A percentile compares a stretch with the other conserved stretches of the same genome.
Conservation (phyloP, 2,888 invertebrate genomes). For the Allygus modestus region DNA sequence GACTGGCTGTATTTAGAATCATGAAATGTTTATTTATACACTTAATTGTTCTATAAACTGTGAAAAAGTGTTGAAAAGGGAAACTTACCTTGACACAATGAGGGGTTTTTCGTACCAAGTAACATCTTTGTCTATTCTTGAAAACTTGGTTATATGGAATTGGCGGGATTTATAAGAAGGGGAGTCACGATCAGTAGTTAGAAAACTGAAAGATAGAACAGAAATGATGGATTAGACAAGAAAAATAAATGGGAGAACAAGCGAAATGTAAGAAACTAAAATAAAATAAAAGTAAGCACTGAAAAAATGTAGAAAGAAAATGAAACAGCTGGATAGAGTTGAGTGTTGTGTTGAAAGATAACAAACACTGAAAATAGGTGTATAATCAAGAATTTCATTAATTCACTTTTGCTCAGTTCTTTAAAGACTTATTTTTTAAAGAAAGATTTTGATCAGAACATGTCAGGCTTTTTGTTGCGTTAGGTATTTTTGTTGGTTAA, state of each 20-base stretch:
- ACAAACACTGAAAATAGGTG: too few species aligned
- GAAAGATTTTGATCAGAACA: too few species aligned
- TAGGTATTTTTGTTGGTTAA: too few species aligned
- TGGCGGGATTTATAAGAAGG: slow-evolving; percentile 51
- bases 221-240: slow-evolving; percentile 53
- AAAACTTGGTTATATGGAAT: slow-evolving; percentile 57
- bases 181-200: slow-evolving; percentile 52
- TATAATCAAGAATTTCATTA: too few species aligned
- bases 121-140: slow-evolving; percentile 48
- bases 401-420: too few species aligned
- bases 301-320: not conserved
- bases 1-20: too few species aligned
- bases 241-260: not conserved
- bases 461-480: too few species aligned
- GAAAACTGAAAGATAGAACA: slow-evolving; percentile 58
- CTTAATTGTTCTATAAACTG: too few species aligned
- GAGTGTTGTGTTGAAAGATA: too few species aligned
- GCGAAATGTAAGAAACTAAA: not conserved
- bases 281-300: not conserved
- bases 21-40: too few species aligned
- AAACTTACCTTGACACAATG: slow-evolving; percentile 36
- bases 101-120: slow-evolving; percentile 55
- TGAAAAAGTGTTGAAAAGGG: not conserved
- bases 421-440: too few species aligned
- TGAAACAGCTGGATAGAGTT: not conserved